These are phyloP conservation scores for Hedya salicella DNA, from an alignment of 2,888 invertebrate species.

Conservation along the genomic window DNA sequence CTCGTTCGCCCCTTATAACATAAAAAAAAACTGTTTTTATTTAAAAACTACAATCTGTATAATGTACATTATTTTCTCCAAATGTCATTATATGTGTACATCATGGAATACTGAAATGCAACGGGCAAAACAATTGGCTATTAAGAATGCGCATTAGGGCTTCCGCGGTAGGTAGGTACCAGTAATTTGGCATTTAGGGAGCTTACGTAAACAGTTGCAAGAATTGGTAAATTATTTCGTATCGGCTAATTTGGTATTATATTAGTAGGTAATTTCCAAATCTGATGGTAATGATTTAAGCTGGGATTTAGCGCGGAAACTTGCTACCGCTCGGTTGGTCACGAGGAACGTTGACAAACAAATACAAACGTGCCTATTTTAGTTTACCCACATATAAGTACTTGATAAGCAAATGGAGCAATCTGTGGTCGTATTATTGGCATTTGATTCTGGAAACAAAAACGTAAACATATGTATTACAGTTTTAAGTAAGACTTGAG, in stretches of 20 bases:
- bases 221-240: conserved; percentile 9
- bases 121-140: conserved; percentile 23
- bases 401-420: too few species aligned
- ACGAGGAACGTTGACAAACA: too few species aligned
- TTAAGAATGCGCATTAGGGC: conserved; percentile 31
- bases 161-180: neutral
- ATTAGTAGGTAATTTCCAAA: conserved; percentile 16
- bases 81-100: conserved; percentile 1
- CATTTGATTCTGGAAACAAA: too few species aligned
- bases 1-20: too few species aligned
- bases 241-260: conserved; percentile 18
- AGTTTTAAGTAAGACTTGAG: too few species aligned
- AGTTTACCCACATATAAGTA: too few species aligned
- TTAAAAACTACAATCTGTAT: neutral
- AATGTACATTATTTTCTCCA: conserved; percentile 3
- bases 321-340: neutral
- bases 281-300: neutral
- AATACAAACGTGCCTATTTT: too few species aligned
- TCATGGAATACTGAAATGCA: conserved; percentile 1
- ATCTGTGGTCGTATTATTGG: too few species aligned
- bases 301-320: neutral
- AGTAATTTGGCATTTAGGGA: conserved; percentile 8
- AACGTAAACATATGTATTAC: too few species aligned
- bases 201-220: conserved; percentile 20
- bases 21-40: too few species aligned